Base-by-base conservation (phyloP, 2,797 vertebrate species). In the Clamator glandarius region DNA sequence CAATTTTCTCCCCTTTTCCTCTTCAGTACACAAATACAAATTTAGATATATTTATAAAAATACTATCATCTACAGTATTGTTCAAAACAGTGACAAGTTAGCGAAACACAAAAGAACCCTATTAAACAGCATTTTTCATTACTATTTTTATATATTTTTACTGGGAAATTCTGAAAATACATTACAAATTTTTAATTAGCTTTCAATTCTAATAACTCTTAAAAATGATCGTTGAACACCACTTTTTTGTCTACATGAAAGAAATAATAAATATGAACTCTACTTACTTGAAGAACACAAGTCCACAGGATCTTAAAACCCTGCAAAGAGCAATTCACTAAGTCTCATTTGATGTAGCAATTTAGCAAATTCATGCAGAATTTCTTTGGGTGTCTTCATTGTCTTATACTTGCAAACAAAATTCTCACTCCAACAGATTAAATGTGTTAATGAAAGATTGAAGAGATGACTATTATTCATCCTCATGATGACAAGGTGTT, bases 401-500 rank as follows among this genome's bases (percentile, higher is more conserved):
- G 44, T 64, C 28, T 41, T 44, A 14, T 16, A 76, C 28, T 46
- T 31, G 42, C 69, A 90, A 96, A 85, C 41, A 94, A 61, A 85
- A 48, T 93, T 76, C 86, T 80, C 73, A 82, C 46, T 80, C 24
- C 80, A 72, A 18, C 67, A 95, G 79, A 74, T 73, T 42, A 91
- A 89, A 80, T 69, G 15, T 2, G 8, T 51, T 90, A 50, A 82
- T 85, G 75, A 93, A 80, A 93, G 92, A 95, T 77, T 95, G 72
- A 89, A 89, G 57, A 44, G n/a, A 78, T 50, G 18, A 93, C 33
- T 18, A 86, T 91, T 84, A 73, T 93, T 95, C 72, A 77, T 69
- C 51, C 64, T 97, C 68, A 66, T 44, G 33, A 23, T 95, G 59
- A 96, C 78, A 97, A 96, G 48, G 72, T 89, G 92, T 92, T 93